Evolutionary conservation across 2,113 vertebrate genomes (phyloP).

Genomic region (Bos indicus): DNA sequence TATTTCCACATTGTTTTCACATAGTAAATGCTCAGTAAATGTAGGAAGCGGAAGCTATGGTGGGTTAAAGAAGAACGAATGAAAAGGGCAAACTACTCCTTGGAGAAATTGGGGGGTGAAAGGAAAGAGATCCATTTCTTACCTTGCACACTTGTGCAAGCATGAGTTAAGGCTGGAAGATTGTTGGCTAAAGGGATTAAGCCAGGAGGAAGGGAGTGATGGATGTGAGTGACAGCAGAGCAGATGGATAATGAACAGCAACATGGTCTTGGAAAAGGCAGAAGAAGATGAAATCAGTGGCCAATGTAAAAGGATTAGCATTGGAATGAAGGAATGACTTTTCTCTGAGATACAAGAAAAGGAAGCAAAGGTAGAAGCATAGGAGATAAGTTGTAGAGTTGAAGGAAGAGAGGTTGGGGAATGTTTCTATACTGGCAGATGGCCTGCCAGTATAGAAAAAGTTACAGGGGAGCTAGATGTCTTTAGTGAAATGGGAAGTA

Average conservation of each 20-base stretch:
- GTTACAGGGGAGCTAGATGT: background rate
- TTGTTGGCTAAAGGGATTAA: background rate
- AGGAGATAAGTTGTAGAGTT: background rate
- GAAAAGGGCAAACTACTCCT: background rate
- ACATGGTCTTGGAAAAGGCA: background rate
- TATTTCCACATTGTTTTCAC: background rate
- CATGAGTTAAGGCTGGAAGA: background rate
- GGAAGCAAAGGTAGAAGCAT: background rate
- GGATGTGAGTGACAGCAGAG: background rate
- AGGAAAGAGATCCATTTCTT: background rate
- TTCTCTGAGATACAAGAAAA: background rate
- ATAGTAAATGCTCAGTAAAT: background rate
- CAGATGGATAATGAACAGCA: background rate
- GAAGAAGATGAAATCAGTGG: background rate
- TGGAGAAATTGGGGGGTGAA: background rate
- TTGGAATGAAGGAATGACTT: background rate
- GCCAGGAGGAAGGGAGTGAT: background rate
- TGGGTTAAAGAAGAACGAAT: background rate
- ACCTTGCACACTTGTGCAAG: background rate
- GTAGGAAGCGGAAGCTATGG: background rate
- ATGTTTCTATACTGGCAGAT: background rate
- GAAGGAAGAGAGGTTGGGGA: background rate
- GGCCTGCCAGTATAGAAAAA: background rate
- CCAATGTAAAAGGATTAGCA: background rate
- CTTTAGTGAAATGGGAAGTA: conserved; percentile 39